A percentile compares a stretch with the other conserved stretches of the same genome.
phyloP scores from a whole-genome alignment of 2,113 vertebrate species.

The Oxyruncus cristatus region DNA sequence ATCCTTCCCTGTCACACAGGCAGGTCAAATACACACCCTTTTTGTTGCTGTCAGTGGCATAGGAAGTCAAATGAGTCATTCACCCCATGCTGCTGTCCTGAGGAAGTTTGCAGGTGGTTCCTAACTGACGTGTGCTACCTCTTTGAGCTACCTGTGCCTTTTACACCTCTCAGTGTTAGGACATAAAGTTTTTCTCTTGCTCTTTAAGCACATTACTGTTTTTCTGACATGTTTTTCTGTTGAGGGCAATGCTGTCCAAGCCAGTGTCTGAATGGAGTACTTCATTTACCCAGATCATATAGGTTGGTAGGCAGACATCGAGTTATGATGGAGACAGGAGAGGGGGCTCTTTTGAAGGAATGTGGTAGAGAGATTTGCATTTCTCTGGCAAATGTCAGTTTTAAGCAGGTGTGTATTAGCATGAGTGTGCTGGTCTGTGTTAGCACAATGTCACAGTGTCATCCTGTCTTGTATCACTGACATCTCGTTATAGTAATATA shows the following conservation, averaged over 20 bases:
- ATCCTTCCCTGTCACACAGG: accelerated
- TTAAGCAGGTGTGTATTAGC: neutral
- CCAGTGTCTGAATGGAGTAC: neutral
- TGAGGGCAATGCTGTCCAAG: neutral
- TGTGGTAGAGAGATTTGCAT: neutral
- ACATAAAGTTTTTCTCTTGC: neutral
- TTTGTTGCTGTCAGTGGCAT: neutral
- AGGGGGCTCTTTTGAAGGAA: neutral
- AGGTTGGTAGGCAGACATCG: neutral
- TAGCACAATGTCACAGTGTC: neutral
- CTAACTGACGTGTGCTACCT: neutral
- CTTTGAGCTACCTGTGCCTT: neutral
- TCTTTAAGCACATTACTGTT: neutral
- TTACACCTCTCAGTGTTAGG: neutral
- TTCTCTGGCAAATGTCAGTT: neutral
- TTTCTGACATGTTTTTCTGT: neutral
- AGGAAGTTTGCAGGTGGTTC: neutral
- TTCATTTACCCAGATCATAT: neutral
- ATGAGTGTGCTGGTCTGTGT: neutral
- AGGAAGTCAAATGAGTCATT: neutral
- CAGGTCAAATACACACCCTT: neutral
- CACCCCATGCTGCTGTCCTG: neutral
- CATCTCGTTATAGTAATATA: neutral
- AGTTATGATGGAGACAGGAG: neutral
- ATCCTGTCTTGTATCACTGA: neutral